Base-by-base conservation (phyloP, 2,797 vertebrate genomes). In the Nannoperca australis region DNA sequence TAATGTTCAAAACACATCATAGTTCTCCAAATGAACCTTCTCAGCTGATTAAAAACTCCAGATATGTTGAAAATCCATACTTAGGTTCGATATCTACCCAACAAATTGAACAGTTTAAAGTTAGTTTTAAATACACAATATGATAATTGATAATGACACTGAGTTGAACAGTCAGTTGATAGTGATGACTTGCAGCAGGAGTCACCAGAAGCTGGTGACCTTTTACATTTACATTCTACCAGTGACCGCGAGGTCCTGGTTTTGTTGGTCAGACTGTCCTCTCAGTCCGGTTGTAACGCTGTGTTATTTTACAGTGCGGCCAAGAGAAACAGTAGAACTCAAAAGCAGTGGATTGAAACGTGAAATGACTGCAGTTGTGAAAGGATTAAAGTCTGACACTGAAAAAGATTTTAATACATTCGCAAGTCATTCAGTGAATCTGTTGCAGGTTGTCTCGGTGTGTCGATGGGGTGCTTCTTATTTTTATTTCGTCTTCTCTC, bases 161-260 rank as follows among this genome's bases (percentile, higher is more conserved):
- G 77, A 72, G 72, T 86, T 36, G 64, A 92, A 93, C 88, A 91
- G 89, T 92, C 88, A 58, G 81, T 77, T 73, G 79, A 68, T 53
- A 20, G 81, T 27, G 79, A 88, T 72, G 86, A 89, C 82, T 84
- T 91, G 92, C 88, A 90, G 90, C 89, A 84, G 76, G 65, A 76
- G 89, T 55, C 87, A 62, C 90, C 91, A 75, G 76, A 55, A 82
- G 84, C 73, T 79, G 89, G 85, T 75, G 89, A 85, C 67, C 2
- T 65, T 51, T 79, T 30, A 84, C 84, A 64, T 91, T 82, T 92
- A 94, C 93, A 92, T 93, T 93, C 91, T 8, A 84, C 85, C 84
- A 73, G 82, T 76, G 75, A 72, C 86, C 53, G 8, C 0, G 44
- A 88, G 76, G 79, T 83, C 62, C 89, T 55, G 81, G 86, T 79